Evolutionary conservation across 2,113 vertebrate species (phyloP).

Genomic region (Podarcis cretensis): DNA sequence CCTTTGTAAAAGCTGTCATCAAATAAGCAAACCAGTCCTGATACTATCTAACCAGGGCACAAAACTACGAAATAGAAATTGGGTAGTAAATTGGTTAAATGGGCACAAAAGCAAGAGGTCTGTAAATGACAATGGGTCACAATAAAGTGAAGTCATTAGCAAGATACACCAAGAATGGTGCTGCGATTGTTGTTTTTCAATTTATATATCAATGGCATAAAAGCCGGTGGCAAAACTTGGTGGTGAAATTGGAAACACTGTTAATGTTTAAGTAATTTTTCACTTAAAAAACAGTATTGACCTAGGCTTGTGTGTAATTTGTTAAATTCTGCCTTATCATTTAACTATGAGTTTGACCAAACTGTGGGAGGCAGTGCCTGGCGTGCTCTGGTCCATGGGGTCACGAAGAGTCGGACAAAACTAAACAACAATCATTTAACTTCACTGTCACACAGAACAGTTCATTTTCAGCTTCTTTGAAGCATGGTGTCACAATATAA

Average conservation of each 20-base stretch:
- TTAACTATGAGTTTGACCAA: too few species aligned
- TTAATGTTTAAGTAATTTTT: constrained; percentile 24
- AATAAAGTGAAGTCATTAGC: constrained; percentile 7
- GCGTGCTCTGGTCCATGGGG: too few species aligned
- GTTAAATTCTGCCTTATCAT: too few species aligned
- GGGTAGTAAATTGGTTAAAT: constrained; percentile 30
- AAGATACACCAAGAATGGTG: background rate
- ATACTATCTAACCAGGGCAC: background rate
- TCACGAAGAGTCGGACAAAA: too few species aligned
- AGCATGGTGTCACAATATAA: too few species aligned
- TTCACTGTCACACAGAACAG: too few species aligned
- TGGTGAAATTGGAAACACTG: constrained; percentile 8
- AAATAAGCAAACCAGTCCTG: background rate
- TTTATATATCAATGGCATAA: constrained; percentile 15
- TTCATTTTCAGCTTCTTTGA: too few species aligned
- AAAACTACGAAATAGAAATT: background rate
- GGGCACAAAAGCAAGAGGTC: background rate
- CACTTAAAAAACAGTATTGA: constrained; percentile 17
- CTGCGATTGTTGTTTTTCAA: constrained; percentile 9
- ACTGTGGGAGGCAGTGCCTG: too few species aligned
- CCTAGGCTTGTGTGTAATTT: too few species aligned
- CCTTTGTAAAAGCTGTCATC: constrained; percentile 1
- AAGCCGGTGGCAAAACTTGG: constrained; percentile 15
- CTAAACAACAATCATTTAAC: too few species aligned
- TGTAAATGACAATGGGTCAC: background rate